Percentiles rank a stretch among this genome's conserved stretches.
Evolutionary conservation across 2,113 vertebrate genomes (phyloP).

Genomic region (Pitta sordida): DNA sequence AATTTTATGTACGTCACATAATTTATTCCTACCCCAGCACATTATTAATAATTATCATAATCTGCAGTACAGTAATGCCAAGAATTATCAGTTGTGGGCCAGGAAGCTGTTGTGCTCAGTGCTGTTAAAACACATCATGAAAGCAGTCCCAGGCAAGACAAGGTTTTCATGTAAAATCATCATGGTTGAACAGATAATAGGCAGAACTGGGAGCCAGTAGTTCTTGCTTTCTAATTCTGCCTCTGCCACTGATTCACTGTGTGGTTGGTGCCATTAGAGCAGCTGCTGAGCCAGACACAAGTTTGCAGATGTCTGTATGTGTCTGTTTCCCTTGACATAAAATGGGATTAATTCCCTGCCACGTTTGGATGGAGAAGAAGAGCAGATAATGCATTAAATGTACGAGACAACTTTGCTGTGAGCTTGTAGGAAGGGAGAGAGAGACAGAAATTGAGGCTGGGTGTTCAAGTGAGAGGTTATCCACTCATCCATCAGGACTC

Average conservation of each 20-base stretch:
- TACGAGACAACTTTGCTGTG: background rate
- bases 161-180: background rate
- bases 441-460: background rate
- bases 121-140: background rate
- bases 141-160: background rate
- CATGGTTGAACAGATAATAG: background rate
- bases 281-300: background rate
- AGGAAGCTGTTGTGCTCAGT: background rate
- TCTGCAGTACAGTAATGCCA: background rate
- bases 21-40: background rate
- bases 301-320: background rate
- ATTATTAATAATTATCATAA: constrained; percentile 42
- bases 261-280: background rate
- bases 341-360: background rate
- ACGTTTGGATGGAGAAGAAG: background rate
- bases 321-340: background rate
- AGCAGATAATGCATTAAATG: background rate
- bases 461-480: background rate
- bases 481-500: background rate
- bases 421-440: background rate
- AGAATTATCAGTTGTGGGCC: background rate
- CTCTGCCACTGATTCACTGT: background rate
- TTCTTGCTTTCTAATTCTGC: background rate
- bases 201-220: background rate
- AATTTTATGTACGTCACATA: background rate